A percentile compares a stretch with the other conserved stretches of the same genome.
Evolutionary conservation across 2,888 invertebrate genomes (phyloP).

Genomic region (Pedicia rivosa): DNA sequence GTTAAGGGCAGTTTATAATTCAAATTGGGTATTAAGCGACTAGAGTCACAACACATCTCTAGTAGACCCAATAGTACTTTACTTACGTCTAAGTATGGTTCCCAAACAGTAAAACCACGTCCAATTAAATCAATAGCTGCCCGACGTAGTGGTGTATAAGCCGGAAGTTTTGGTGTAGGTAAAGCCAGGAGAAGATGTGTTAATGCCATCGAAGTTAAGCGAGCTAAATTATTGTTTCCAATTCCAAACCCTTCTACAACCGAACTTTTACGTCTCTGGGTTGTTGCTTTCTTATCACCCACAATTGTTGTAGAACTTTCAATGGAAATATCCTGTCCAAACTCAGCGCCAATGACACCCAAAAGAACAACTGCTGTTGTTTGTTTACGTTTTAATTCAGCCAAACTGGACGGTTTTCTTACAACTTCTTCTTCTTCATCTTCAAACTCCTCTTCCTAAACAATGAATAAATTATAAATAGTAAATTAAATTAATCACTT

Average conservation of each 20-base stretch:
- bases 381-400: constrained; percentile 83
- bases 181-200: constrained; percentile 83
- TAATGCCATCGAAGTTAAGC: constrained; percentile 85
- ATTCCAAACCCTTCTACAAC: constrained; percentile 75
- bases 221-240: constrained; percentile 77
- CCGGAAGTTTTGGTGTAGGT: constrained; percentile 66
- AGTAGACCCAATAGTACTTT: constrained; percentile 71
- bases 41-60: constrained; percentile 82
- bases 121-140: constrained; percentile 97
- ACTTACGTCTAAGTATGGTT: constrained; percentile 88
- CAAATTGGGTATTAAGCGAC: constrained; percentile 82
- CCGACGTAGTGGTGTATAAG: constrained; percentile 81
- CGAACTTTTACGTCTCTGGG: constrained; percentile 52
- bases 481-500: constrained; percentile 4
- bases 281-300: constrained; percentile 8
- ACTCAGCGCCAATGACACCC: constrained; percentile 96
- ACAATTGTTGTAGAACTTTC: constrained; percentile 36
- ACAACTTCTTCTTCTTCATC: constrained; percentile 77
- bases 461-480: constrained; percentile 29
- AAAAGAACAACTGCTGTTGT: constrained; percentile 93
- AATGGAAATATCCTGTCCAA: constrained; percentile 83
- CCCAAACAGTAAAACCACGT: constrained; percentile 97
- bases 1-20: constrained; percentile 88
- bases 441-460: constrained; percentile 69
- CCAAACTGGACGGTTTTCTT: constrained; percentile 68